Percentiles rank a stretch among this genome's conserved stretches.
phyloP scores from a whole-genome alignment of 2,113 vertebrate genomes.

The Callithrix jacchus region DNA sequence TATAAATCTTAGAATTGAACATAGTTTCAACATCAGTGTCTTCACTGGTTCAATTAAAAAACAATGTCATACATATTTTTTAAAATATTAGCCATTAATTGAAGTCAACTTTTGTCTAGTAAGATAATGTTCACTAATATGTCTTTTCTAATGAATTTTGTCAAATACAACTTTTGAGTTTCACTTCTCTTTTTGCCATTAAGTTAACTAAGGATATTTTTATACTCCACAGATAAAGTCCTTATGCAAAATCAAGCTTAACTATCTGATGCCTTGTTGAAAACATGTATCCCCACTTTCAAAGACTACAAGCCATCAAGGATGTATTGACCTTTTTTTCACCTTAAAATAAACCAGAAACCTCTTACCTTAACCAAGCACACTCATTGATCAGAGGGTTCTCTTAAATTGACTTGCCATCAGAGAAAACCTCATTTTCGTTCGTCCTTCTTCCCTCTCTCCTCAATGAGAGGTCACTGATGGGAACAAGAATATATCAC shows the following conservation, averaged over 20 bases:
- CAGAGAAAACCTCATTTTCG: conserved; percentile 75
- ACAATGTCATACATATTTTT: neutral
- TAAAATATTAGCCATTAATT: neutral
- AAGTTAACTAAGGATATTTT: conserved; percentile 55
- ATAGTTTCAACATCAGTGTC: neutral
- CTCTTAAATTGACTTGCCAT: conserved; percentile 79
- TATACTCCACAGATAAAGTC: conserved; percentile 60
- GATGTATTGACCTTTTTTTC: conserved; percentile 54
- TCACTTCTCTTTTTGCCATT: conserved; percentile 36
- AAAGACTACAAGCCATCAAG: conserved; percentile 64
- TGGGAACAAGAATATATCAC: conserved; percentile 63
- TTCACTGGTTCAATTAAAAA: neutral
- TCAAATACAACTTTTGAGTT: conserved; percentile 2
- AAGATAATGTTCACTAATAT: conserved; percentile 9
- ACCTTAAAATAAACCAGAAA: conserved; percentile 73
- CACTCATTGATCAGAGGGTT: conserved; percentile 70
- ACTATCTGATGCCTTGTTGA: conserved; percentile 51
- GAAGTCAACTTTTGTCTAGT: neutral
- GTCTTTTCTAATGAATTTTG: conserved; percentile 11
- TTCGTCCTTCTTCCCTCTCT: conserved; percentile 60
- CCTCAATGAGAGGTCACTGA: conserved; percentile 68
- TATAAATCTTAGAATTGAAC: neutral
- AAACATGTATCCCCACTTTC: conserved; percentile 61
- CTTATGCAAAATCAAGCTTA: conserved; percentile 59
- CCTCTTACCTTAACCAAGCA: conserved; percentile 47